Conservation (phyloP, 2,888 invertebrate genomes). For the Argyresthia albistria region DNA sequence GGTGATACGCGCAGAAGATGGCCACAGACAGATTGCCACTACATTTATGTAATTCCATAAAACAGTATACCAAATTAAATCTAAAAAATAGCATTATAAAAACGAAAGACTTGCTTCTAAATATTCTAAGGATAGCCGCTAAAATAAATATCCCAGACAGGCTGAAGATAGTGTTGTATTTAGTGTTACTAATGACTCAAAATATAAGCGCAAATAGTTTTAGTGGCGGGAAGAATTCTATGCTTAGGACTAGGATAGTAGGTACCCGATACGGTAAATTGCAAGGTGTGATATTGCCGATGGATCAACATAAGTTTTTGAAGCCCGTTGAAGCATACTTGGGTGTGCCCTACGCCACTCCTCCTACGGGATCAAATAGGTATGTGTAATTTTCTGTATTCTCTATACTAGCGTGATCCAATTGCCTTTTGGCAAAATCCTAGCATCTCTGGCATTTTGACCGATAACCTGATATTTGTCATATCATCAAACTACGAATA, state of each 20-base stretch:
- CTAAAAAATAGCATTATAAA: slow-evolving; percentile 15
- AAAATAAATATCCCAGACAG: slow-evolving; percentile 16
- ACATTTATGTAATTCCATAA: slow-evolving; percentile 65
- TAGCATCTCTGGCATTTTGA: no score
- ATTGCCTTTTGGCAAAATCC: no score
- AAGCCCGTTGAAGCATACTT: slow-evolving; percentile 86
- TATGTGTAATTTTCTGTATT: slow-evolving; percentile 32
- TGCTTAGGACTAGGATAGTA: slow-evolving; percentile 84
- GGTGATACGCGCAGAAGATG: slow-evolving; percentile 66
- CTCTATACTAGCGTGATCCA: no score
- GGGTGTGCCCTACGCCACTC: slow-evolving; percentile 90
- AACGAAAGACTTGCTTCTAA: background rate
- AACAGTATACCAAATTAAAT: slow-evolving; percentile 37
- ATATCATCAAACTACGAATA: no score
- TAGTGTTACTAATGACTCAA: slow-evolving; percentile 42
- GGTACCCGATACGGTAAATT: slow-evolving; percentile 88
- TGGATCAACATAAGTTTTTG: slow-evolving; percentile 83
- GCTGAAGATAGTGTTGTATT: slow-evolving; percentile 38
- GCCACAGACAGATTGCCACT: slow-evolving; percentile 57
- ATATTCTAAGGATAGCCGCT: background rate
- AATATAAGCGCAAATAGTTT: slow-evolving; percentile 51
- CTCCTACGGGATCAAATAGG: slow-evolving; percentile 85
- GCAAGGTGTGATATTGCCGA: slow-evolving; percentile 84
- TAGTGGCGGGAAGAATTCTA: slow-evolving; percentile 72
- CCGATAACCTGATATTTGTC: no score